These are phyloP conservation scores for Cnemophilus loriae DNA, from an alignment of 2,113 vertebrate genomes.

Conservation along the genomic window DNA sequence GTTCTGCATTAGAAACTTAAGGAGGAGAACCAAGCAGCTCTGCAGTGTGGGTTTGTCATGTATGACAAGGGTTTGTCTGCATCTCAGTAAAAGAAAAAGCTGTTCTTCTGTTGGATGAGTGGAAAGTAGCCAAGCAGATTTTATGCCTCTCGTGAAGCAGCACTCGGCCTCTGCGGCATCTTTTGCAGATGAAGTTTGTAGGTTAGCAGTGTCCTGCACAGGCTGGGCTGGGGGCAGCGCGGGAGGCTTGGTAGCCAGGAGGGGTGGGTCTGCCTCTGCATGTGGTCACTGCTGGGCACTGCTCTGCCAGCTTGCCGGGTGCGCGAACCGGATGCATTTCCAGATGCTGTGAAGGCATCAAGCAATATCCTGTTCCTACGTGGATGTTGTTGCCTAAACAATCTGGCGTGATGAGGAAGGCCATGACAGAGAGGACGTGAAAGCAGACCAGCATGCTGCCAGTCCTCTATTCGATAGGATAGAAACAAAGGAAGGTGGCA, in stretches of 20 bases:
- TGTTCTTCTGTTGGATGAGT: not conserved
- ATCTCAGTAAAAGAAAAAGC: not conserved
- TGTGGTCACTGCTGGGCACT: fast-evolving
- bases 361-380: fast-evolving
- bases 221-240: fast-evolving
- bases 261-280: not conserved
- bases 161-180: fast-evolving
- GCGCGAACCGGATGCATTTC: fast-evolving
- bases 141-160: not conserved
- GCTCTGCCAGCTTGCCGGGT: too few species aligned
- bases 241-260: not conserved
- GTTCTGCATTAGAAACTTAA: not conserved
- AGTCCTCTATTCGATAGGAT: not conserved
- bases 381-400: not conserved
- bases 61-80: not conserved
- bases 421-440: not conserved
- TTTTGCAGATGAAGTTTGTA: not conserved
- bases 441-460: not conserved
- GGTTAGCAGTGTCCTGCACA: not conserved
- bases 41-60: not conserved
- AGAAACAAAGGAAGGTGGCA: not conserved
- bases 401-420: not conserved
- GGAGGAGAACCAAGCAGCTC: not conserved
- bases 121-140: not conserved
- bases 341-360: not conserved